Evolutionary conservation across 2,797 vertebrate genomes (phyloP), one percentile per base, ranked within the genome.

Genomic region (Craterocephalus amniculus): DNA sequence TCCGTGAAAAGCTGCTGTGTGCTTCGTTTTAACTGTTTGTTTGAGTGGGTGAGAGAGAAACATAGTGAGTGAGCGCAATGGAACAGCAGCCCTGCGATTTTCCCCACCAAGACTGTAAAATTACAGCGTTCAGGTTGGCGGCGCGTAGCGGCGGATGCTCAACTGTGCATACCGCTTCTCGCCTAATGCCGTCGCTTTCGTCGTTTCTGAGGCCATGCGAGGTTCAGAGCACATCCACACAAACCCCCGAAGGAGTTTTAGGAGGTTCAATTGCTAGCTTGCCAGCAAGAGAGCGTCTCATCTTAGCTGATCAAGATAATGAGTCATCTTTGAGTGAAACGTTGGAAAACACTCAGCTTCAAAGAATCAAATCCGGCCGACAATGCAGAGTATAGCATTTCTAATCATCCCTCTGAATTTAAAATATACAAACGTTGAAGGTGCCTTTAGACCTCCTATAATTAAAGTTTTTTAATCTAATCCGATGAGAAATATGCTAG

Each of bases 191-290:
- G 64, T 67, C 48, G 58, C 77, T 58, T 65, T 67, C 72, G 48
- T 58, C 14, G 57, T 67, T 79, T 76, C 65, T 60, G 63, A 76
- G 49, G 73, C 62, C 73, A 68, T 64, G n/a, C 22, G 1, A 58
- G 68, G 72, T 75, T 83, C 68, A 72, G 36, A 81, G 61, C 73
- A 45, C 64, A 36, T 71, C 69, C 55, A 67, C 63, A 60, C 52
- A 61, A 49, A 66, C 58, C 76, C 86, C 87, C 65, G 24, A 0
- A 85, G 80, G 49, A 83, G 74, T 85, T 79, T 78, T 72, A 84
- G 87, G 86, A 81, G 2, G 83, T 84, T 86, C 54, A 93, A 88
- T 92, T 91, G 88, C 88, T 85, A 78, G 78, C 70, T 88, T 49
- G 63, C 83, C 78, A 78, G 83, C 66, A 77, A 85, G 62, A 16